Percentiles rank a stretch among this genome's conserved stretches.
phyloP scores from a whole-genome alignment of 2,113 vertebrate species.

The Mola mola region DNA sequence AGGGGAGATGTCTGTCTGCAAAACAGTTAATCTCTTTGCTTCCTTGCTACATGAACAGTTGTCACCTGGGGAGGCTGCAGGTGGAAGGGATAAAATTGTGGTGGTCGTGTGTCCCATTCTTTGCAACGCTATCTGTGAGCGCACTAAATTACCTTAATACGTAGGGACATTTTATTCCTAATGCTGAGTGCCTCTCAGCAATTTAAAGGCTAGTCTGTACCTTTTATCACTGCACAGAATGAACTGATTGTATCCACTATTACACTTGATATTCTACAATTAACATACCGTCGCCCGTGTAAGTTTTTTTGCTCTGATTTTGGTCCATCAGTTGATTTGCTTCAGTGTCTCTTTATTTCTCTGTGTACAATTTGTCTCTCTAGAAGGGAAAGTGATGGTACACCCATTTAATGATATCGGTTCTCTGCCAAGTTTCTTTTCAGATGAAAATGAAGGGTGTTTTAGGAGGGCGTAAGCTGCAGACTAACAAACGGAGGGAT shows the following conservation, averaged over 20 bases:
- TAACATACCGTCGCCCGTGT: conserved; percentile 23
- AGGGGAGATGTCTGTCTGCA: conserved; percentile 54
- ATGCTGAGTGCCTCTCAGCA: conserved; percentile 19
- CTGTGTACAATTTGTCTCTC: neutral
- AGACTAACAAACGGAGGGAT: neutral
- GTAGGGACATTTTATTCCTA: conserved; percentile 12
- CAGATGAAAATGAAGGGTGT: neutral
- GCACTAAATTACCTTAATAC: conserved; percentile 47
- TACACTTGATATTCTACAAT: conserved; percentile 28
- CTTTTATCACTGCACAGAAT: conserved; percentile 35
- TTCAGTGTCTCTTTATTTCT: neutral
- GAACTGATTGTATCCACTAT: conserved; percentile 42
- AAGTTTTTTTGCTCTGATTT: conserved; percentile 1
- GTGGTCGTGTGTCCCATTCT: conserved; percentile 56
- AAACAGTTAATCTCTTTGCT: conserved; percentile 55
- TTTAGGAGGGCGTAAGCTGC: neutral
- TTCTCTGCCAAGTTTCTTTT: conserved; percentile 16
- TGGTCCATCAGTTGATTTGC: conserved; percentile 2
- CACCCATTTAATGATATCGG: too few relatives aligned
- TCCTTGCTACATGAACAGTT: conserved; percentile 28
- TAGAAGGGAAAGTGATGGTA: conserved; percentile 8
- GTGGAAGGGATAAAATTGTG: conserved; percentile 58
- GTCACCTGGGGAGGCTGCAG: conserved; percentile 57
- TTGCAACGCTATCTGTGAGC: conserved; percentile 23
- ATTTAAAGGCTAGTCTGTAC: conserved; percentile 1